Base-by-base conservation (phyloP, 2,888 invertebrate genomes). In the Acanthopleura granulata region DNA sequence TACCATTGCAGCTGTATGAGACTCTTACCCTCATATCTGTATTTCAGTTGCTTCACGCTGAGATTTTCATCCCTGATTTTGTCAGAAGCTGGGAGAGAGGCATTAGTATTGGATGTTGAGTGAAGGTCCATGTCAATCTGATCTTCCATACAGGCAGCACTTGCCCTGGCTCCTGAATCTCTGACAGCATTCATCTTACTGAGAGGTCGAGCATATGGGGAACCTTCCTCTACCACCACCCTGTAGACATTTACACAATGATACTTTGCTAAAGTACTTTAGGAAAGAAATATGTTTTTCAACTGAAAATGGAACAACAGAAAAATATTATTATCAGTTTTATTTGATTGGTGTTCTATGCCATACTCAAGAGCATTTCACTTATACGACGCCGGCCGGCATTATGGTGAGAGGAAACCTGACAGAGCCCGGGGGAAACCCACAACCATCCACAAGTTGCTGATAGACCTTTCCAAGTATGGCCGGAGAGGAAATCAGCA, bases 221-320 rank as follows among this genome's bases (percentile, higher is more conserved):
- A 87, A 6, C 79, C 76, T n/a, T 88, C 87, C 22, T 88, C 88
- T 78, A 88, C 77, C 9, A 82, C 79, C 80, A 83, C 87, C 72
- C 88, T 88, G 69, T 0, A 22, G 77, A 71, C 50, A 62, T 27
- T 15, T 16, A 22, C 12, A 72, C 25, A 73, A 27, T 49, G 14
- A 72, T 11, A 18, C 27, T 72, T 11, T 61, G 61, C 50, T 9
- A 3, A 49, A n/a, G 18, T 72, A 69, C 49, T 18, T 49, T 18
- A 69, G 72, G 15, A 71, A 40, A 40, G 9, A 6, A 9, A 6
- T 40, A 6, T 40, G 40, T 40, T 40, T 6, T n/a, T n/a, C n/a
- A n/a, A n/a, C n/a, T n/a, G n/a, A n/a, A n/a, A n/a, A n/a, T n/a
- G n/a, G n/a, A n/a, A n/a, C n/a, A n/a, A n/a, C n/a, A n/a, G n/a